Evolutionary conservation across 2,888 invertebrate genomes (phyloP), one percentile per base, ranked within the genome.

Genomic region (Stenotaenia linearis): DNA sequence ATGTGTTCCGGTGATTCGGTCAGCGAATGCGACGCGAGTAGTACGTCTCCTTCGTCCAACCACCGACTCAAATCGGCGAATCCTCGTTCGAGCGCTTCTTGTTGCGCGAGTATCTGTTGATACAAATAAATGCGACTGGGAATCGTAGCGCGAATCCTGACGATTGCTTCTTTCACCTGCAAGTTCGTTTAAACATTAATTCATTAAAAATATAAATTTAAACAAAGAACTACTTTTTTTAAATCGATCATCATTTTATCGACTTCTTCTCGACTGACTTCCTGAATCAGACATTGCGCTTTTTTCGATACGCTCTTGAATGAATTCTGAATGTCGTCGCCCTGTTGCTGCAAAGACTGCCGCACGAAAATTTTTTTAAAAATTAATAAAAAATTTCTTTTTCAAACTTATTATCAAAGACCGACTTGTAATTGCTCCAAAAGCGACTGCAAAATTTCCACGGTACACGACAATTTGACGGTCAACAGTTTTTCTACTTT

Each of bases 251-350:
- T 94, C 90, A 96, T 95, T 81, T 90, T 90, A 83, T 95, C 96
- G 0, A 97, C 96, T 84, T 96, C 95, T 77, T 96, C 95, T 35
- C 96, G 91, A 0, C 94, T 92, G 79, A 96, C 88, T 85, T 97
- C 95, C 81, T 94, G 95, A 79, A 97, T 94, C 1, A 97, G 89
- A 10, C 90, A 91, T 87, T 97, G 97, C 88, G 97, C 96, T 80
- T 93, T 93, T 85, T 94, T 94, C 86, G 97, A 97, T 69, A 96
- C 92, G 80, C 90, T 91, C 87, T 97, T 96, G 85, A 97, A 97
- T 1, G 96, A 88, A 81, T 93, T 93, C 86, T 97, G 97, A 82
- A 95, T 92, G 69, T 91, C 91, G 84, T 95, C 95, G 0, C 96
- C 91, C 88, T 96, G 93, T 1, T 89, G 89, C 85, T 94, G 93